Base-by-base conservation (phyloP, 2,113 vertebrate species). In the Amblyopsis rosae region DNA sequence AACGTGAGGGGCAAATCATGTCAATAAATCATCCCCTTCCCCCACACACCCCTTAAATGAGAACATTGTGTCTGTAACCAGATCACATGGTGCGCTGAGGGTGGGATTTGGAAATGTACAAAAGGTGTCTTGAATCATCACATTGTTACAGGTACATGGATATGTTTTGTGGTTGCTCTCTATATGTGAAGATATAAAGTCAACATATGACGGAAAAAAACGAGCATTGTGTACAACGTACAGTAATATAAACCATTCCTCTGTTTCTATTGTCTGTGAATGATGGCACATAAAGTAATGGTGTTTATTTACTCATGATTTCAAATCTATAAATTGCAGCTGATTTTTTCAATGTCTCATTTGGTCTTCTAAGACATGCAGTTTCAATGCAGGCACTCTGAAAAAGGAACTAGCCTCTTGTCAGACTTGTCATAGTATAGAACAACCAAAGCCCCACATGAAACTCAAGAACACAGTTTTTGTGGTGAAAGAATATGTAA, bases 401-500 rank as follows among this genome's bases (percentile, higher is more conserved):
- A 91, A 91, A 92, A 83, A 89, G 87, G 83, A 92, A 91, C 83
- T 86, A 73, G 73, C 81, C 82, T 84, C 82, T 81, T 79, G 76
- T 80, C 75, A 59, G 51, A 68, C 82, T 82, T 82, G 76, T 87
- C 65, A 56, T 71, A 76, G 80, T 82, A 88, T 84, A 72, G 75
- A 80, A 71, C 83, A 54, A 63, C 73, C 77, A 70, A 80, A 87
- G 84, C 76, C 72, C 69, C 64, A 62, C 78, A 79, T 84, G 89
- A 90, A 92, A 92, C 77, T 86, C 88, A 85, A 92, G 90, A 91
- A 90, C 74, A 80, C 74, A 62, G 79, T 87, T 90, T 72, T 88
- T 85, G 86, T 86, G 81, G 77, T 86, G 88, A 91, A 92, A 91
- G 88, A 91, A 90, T 90, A 92, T 93, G 92, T 92, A 92, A 93